These are phyloP conservation scores for Stegodyphus mimosarum DNA, from an alignment of 1,140 invertebrate species.

Conservation along the genomic window DNA sequence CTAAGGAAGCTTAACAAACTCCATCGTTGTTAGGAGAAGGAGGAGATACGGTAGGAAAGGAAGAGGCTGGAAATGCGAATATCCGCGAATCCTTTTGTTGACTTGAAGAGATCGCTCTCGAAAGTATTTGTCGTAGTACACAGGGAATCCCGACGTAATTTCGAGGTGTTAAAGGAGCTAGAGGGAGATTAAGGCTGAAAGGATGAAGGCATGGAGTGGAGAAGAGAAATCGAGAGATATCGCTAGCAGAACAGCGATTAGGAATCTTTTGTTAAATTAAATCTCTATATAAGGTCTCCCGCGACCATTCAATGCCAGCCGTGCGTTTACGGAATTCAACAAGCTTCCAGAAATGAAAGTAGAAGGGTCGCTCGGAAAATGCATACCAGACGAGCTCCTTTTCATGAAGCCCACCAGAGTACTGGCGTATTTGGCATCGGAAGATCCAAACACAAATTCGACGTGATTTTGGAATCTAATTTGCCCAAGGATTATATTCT, in stretches of 20 bases:
- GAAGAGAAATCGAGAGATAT: too few relatives aligned
- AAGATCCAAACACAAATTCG: too few relatives aligned
- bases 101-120: slow-evolving; percentile 8
- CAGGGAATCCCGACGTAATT: slow-evolving; percentile 46
- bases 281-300: slow-evolving; percentile 41
- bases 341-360: not conserved
- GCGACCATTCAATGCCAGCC: slow-evolving; percentile 19
- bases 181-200: not conserved
- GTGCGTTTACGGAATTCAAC: not conserved
- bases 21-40: not conserved
- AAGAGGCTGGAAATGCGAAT: slow-evolving; percentile 24
- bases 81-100: slow-evolving; percentile 49
- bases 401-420: not conserved
- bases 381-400: not conserved
- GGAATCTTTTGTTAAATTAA: slow-evolving; percentile 59
- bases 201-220: not conserved
- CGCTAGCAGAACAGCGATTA: slow-evolving; percentile 27
- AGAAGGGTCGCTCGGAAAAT: not conserved
- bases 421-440: too few relatives aligned
- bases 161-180: slow-evolving; percentile 26
- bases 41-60: not conserved
- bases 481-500: too few relatives aligned
- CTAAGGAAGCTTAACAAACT: slow-evolving; percentile 47
- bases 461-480: too few relatives aligned
- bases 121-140: slow-evolving; percentile 37